Evolutionary conservation across 2,888 invertebrate genomes (phyloP).

Genomic region (Lasius platythorax): DNA sequence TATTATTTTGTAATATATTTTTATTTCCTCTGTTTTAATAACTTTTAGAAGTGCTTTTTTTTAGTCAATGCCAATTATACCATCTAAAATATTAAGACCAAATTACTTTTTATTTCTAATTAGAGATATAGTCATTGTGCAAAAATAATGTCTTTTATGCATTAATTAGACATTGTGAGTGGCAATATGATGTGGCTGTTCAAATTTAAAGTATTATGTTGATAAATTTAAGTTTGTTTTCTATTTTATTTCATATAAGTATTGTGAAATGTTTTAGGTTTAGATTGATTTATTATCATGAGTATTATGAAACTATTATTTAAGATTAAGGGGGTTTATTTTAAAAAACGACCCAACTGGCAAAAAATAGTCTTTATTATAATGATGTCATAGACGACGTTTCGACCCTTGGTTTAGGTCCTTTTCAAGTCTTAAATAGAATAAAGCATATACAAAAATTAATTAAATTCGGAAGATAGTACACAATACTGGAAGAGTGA

Average conservation of each 20-base stretch:
- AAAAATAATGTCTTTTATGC: neutral
- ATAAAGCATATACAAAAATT: no score
- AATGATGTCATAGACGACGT: no score
- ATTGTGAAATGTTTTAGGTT: neutral
- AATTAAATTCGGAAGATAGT: no score
- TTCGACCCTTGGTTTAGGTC: no score
- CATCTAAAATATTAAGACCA: neutral
- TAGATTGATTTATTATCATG: neutral
- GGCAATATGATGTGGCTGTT: neutral
- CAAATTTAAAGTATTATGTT: neutral
- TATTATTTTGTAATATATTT: neutral
- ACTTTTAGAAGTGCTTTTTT: neutral
- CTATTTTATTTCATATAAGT: neutral
- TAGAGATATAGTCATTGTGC: neutral
- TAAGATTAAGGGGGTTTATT: no score
- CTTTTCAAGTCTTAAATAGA: no score
- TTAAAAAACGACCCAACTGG: no score
- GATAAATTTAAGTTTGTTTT: neutral
- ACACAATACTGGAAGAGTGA: no score
- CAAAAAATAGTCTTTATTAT: no score
- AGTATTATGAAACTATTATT: neutral
- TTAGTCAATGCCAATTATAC: neutral
- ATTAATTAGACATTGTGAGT: neutral
- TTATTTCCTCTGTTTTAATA: neutral
- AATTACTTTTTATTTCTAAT: neutral